Evolutionary conservation across 2,113 vertebrate genomes (phyloP).

Genomic region (Prionailurus bengalensis): DNA sequence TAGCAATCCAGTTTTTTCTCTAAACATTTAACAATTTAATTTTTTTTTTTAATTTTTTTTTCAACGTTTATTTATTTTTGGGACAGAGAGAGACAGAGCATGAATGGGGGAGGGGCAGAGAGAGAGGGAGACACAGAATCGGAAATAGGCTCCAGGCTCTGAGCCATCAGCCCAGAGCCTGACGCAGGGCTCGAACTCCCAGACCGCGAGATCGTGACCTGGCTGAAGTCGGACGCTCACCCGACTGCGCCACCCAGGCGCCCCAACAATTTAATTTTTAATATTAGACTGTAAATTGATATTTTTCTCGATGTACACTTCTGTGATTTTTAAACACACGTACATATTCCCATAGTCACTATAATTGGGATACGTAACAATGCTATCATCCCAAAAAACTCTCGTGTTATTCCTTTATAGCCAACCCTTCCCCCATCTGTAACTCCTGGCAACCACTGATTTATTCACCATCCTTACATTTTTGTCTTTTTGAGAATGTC

Average conservation of each 20-base stretch:
- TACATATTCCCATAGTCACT: not conserved
- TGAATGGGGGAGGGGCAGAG: no score
- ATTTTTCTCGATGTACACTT: not conserved
- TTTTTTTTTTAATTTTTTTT: not conserved
- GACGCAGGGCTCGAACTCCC: no score
- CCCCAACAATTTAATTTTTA: not conserved
- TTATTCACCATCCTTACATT: not conserved
- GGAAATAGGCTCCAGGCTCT: no score
- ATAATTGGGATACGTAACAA: not conserved
- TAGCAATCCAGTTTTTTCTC: not conserved
- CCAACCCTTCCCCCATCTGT: not conserved
- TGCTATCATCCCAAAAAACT: not conserved
- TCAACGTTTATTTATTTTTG: no score
- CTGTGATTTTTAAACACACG: not conserved
- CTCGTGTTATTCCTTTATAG: not conserved
- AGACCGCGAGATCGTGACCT: no score
- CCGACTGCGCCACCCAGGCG: no score
- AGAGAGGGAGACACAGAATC: no score
- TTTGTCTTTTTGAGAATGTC: slow-evolving; percentile 45
- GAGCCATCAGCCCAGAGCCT: no score
- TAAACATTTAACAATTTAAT: not conserved
- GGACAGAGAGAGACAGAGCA: no score
- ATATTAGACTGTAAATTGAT: not conserved
- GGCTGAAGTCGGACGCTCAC: no score
- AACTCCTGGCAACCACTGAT: not conserved